phyloP scores from a whole-genome alignment of 1,140 invertebrate species.

The Drosophila sproati region DNA sequence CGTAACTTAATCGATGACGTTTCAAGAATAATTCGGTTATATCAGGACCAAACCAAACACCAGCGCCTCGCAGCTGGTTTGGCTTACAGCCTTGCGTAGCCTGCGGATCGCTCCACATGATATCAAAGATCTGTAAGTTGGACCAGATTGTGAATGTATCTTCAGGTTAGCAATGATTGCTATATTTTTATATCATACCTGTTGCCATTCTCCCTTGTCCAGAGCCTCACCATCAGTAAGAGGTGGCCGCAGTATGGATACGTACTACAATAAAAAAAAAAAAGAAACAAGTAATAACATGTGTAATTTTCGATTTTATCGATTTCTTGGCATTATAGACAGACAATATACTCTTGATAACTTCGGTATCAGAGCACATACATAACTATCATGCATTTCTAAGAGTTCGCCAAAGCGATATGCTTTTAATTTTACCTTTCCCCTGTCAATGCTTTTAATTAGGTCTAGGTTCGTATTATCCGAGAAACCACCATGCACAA shows the following conservation, averaged over 20 bases:
- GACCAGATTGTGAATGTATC: background rate
- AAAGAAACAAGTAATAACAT: background rate
- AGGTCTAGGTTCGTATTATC: constrained; percentile 92
- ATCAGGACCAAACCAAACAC: constrained; percentile 96
- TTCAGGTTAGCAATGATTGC: background rate
- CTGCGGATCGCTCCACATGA: constrained; percentile 96
- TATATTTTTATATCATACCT: constrained; percentile 85
- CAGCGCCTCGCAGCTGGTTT: constrained; percentile 94
- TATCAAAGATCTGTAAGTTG: constrained; percentile 90
- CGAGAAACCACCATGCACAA: constrained; percentile 96
- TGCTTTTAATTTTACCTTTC: constrained; percentile 87
- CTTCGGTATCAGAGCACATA: too few relatives aligned
- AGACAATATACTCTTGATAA: too few relatives aligned
- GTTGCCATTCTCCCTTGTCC: constrained; percentile 92
- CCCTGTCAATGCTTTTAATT: constrained; percentile 90
- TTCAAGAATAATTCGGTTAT: constrained; percentile 91
- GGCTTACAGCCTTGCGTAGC: constrained; percentile 89
- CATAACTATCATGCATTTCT: background rate
- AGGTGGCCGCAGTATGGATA: constrained; percentile 92
- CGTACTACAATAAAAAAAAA: constrained; percentile 87
- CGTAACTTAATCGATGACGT: constrained; percentile 89
- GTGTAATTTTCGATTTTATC: too few relatives aligned
- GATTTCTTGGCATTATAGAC: background rate
- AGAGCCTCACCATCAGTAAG: constrained; percentile 88
- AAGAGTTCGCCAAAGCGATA: too few relatives aligned